Evolutionary conservation across 2,888 invertebrate species (phyloP).

Genomic region (Crematogaster levior): DNA sequence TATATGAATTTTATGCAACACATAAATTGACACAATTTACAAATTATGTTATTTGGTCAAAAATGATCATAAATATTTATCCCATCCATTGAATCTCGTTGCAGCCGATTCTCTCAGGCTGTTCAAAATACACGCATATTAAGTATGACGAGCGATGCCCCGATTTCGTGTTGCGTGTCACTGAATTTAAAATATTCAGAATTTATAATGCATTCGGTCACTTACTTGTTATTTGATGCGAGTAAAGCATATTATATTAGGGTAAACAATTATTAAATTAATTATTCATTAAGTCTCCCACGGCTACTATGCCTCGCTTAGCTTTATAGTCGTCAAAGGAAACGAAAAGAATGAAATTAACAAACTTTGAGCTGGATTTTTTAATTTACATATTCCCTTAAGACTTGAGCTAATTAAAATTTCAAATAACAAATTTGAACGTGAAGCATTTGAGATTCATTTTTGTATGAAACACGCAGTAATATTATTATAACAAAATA

Average conservation of each 20-base stretch:
- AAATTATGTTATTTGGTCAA: not conserved
- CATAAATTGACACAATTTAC: not conserved
- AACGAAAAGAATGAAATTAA: not conserved
- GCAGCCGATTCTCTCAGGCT: not conserved
- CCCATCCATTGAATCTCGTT: not conserved
- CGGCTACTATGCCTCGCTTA: no score
- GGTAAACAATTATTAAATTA: not conserved
- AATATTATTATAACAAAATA: not conserved
- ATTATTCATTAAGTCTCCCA: not conserved
- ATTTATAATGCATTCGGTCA: not conserved
- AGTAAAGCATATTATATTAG: not conserved
- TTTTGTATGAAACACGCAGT: not conserved
- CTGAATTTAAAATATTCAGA: not conserved
- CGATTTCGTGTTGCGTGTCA: not conserved
- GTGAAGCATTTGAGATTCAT: not conserved
- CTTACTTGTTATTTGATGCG: not conserved
- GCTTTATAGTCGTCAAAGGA: not conserved
- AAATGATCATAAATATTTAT: not conserved
- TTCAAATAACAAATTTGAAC: not conserved
- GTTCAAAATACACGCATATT: slow-evolving; percentile 13
- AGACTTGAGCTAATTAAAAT: not conserved
- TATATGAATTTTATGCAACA: not conserved
- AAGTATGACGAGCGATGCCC: not conserved
- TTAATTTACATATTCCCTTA: not conserved
- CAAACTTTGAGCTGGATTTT: not conserved